A percentile compares a stretch with the other conserved stretches of the same genome.
Evolutionary conservation across 2,113 vertebrate genomes (phyloP).

Genomic region (Myiagra hebetior): DNA sequence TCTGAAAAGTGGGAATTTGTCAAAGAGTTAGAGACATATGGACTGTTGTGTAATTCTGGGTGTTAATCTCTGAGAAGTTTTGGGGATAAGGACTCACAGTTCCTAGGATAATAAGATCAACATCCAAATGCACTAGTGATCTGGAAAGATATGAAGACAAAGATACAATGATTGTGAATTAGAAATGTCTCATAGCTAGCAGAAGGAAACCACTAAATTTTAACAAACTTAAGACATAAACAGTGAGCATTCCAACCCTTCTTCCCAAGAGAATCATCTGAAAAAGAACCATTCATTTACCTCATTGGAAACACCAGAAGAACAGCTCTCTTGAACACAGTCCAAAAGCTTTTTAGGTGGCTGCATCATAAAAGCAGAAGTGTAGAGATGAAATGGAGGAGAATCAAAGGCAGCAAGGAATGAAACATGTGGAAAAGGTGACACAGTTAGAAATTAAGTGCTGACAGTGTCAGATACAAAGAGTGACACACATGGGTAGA

Average conservation of each 20-base stretch:
- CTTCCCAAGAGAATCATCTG: conserved; percentile 48
- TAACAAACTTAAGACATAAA: neutral
- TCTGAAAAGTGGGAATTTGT: conserved; percentile 34
- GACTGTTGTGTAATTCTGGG: neutral
- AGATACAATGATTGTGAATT: conserved; percentile 16
- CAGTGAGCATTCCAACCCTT: neutral
- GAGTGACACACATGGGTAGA: conserved; percentile 44
- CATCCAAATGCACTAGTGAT: conserved; percentile 35
- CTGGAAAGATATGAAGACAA: conserved; percentile 56
- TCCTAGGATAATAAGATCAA: conserved; percentile 50
- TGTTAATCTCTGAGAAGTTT: neutral
- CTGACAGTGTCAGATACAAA: conserved; percentile 57
- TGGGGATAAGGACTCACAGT: conserved; percentile 44
- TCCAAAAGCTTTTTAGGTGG: conserved; percentile 99
- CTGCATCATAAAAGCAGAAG: conserved; percentile 85
- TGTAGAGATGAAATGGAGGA: conserved; percentile 88
- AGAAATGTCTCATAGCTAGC: neutral
- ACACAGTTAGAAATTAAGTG: conserved; percentile 86
- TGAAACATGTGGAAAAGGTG: conserved; percentile 88
- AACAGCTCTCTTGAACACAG: conserved; percentile 91
- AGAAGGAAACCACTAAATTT: neutral
- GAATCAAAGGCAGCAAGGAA: conserved; percentile 89
- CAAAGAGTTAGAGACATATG: neutral
- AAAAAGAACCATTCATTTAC: conserved; percentile 83
- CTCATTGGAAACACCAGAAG: conserved; percentile 87